These are phyloP conservation scores for Vulpes lagopus DNA, from an alignment of 2,113 vertebrate species.

Conservation along the genomic window DNA sequence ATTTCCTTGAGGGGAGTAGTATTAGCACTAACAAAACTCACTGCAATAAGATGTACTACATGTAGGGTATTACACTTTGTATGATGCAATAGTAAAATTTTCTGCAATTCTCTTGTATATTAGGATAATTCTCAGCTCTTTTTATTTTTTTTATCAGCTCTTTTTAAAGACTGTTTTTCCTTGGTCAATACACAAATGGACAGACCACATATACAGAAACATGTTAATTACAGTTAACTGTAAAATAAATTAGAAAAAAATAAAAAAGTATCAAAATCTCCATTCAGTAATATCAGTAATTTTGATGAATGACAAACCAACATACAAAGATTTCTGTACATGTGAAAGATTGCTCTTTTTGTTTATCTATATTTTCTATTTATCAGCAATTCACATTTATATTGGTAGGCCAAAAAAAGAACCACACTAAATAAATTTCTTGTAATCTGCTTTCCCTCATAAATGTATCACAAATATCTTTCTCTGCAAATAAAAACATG, in stretches of 20 bases:
- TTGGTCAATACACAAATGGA: neutral
- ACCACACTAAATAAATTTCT: neutral
- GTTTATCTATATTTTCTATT: neutral
- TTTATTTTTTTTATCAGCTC: neutral
- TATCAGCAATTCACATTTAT: neutral
- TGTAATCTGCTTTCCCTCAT: neutral
- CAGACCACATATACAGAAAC: neutral
- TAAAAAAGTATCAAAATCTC: neutral
- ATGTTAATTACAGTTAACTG: neutral
- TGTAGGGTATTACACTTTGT: neutral
- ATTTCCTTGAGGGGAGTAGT: neutral
- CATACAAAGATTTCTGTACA: neutral
- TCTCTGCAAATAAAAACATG: neutral
- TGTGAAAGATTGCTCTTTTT: neutral
- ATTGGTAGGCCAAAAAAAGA: neutral
- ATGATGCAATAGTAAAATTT: neutral
- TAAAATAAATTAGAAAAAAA: slow-evolving; percentile 15
- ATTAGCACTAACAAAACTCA: neutral
- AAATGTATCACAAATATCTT: neutral
- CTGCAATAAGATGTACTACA: neutral
- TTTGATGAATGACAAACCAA: neutral
- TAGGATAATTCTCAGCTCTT: neutral
- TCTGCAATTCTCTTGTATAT: neutral
- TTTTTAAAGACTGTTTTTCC: neutral
- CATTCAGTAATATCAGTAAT: neutral